These are phyloP conservation scores for Spatulosminthurus flaviceps DNA, from an alignment of 2,888 invertebrate species.

Conservation along the genomic window DNA sequence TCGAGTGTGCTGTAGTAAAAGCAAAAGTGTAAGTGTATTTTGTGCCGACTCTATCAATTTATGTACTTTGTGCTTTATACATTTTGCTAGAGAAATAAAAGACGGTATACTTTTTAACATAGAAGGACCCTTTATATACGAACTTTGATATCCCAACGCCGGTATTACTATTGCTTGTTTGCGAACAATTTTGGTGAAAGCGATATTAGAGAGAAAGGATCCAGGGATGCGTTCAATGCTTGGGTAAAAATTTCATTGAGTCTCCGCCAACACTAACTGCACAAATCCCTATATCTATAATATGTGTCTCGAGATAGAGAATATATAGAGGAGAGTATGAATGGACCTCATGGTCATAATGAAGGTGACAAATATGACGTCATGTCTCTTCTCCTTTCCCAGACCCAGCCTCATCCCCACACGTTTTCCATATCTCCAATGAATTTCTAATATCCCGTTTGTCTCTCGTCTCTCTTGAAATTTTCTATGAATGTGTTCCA, in stretches of 20 bases:
- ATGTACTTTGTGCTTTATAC: no score
- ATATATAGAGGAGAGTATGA: conserved; percentile 31
- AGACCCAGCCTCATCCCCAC: background rate
- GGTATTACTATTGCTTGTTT: background rate
- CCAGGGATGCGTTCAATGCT: no score
- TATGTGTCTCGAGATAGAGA: background rate
- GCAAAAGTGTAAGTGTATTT: no score
- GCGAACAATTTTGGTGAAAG: background rate
- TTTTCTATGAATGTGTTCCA: no score
- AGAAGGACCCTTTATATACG: no score
- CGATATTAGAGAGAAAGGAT: no score
- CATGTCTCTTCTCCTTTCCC: background rate
- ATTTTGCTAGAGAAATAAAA: no score
- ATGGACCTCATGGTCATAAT: conserved; percentile 1
- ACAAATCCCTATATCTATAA: no score
- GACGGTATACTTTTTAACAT: no score
- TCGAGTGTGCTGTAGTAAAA: no score
- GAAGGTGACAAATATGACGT: conserved; percentile 34
- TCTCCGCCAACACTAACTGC: background rate
- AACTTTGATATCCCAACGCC: no score
- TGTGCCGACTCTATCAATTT: no score
- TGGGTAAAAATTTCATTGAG: conserved; percentile 27
- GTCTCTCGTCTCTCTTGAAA: background rate
- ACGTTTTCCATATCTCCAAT: background rate
- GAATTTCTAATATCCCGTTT: conserved; percentile 16